These are phyloP conservation scores for Trichoplusia ni DNA, from an alignment of 1,140 invertebrate genomes.

Conservation along the genomic window DNA sequence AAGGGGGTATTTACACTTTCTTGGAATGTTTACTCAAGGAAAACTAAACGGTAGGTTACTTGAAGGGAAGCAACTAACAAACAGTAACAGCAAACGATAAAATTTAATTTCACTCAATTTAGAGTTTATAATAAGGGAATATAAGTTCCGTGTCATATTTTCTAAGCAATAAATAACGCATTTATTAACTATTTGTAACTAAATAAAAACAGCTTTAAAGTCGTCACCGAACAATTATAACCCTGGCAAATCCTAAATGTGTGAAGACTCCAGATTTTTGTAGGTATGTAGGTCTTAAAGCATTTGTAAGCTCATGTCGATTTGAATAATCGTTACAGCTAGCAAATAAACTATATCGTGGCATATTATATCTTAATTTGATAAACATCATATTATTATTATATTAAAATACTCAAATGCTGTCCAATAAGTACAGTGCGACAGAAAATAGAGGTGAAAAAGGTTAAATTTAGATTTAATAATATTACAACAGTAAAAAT, in stretches of 20 bases:
- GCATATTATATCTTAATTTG: constrained; percentile 12
- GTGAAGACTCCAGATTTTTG: constrained; percentile 30
- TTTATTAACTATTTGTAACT: constrained; percentile 6
- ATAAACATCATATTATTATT: constrained; percentile 15
- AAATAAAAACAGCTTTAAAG: constrained; percentile 9
- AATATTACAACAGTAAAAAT: background rate
- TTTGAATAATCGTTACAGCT: constrained; percentile 52
- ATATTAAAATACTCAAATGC: constrained; percentile 37
- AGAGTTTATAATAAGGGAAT: too few relatives aligned
- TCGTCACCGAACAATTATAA: constrained; percentile 2
- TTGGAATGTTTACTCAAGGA: constrained; percentile 27
- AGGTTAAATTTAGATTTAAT: background rate
- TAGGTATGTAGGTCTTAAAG: constrained; percentile 55
- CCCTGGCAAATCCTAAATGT: constrained; percentile 4
- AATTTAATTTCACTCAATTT: too few relatives aligned
- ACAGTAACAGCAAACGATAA: background rate
- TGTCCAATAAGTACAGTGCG: constrained; percentile 37
- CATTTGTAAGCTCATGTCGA: constrained; percentile 65
- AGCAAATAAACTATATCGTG: constrained; percentile 50
- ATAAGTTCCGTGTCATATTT: too few relatives aligned
- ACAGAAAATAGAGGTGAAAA: constrained; percentile 29
- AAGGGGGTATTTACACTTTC: constrained; percentile 36
- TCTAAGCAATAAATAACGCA: too few relatives aligned
- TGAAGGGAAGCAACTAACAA: too few relatives aligned
- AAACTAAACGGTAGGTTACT: background rate